Evolutionary conservation across 1,140 invertebrate species (phyloP), one percentile per base, ranked within the genome.

Genomic region (Sipha flava): DNA sequence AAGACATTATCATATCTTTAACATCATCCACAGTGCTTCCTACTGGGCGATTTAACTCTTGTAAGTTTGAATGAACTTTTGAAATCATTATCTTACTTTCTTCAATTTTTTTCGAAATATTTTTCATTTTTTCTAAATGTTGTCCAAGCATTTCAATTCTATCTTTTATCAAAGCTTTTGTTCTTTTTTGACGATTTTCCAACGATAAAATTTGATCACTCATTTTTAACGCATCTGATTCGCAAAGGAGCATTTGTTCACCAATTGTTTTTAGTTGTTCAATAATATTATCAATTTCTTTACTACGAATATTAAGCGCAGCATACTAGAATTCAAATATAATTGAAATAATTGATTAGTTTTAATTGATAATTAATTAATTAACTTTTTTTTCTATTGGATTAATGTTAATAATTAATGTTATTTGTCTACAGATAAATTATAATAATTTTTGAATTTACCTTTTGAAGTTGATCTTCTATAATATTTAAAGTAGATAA

Each of bases 11-110:
- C 83, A 94, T 88, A 18, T 91, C 90, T 85, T 94, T 91, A 0
- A 95, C 93, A 83, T 95, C 93, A 85, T 95, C 93, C 4, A 93
- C 91, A 83, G 91, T 91, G 5, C 91, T 91, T 18, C 95, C 95
- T 75, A 96, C 90, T 1, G 95, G 94, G 85, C 92, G 92, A 83
- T 92, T 94, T 0, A 96, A 86, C 66, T 93, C 90, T 82, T 94
- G 92, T 1, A 97, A 85, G 84, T 95, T 92, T 73, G 90, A 90
- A 84, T 96, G 93, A 31, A 97, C 91, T 79, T 91, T 89, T 47
- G 91, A 89, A 83, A 96, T 88, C 82, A 94, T 92, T 82, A 92
- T 88, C n/a, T 92, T 88, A 59, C 91, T 93, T 82, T 94, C 92
- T 23, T 93, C 90, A 16, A 96, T 88, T 83, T 91, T 90, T 34